Conservation (phyloP, 1,140 invertebrate species). For the Meloidogyne floridensis region DNA sequence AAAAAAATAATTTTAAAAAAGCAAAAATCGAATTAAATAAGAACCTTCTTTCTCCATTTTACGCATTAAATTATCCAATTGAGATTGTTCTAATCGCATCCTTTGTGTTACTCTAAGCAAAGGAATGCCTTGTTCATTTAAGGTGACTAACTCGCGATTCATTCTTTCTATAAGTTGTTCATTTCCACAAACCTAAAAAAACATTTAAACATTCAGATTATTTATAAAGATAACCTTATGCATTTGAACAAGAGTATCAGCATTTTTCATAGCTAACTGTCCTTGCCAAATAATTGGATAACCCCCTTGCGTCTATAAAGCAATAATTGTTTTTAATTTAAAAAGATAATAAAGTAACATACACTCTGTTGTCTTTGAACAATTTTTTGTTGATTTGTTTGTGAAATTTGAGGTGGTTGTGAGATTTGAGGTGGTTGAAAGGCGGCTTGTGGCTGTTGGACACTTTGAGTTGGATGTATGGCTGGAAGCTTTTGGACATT, state of each 20-base stretch:
- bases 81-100: constrained; percentile 89
- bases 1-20: constrained; percentile 73
- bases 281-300: constrained; percentile 97
- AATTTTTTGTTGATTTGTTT: neutral
- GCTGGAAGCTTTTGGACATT: neutral
- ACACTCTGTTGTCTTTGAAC: neutral
- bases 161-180: constrained; percentile 45
- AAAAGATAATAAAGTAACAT: neutral
- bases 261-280: constrained; percentile 87
- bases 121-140: constrained; percentile 74
- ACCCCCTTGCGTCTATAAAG: neutral
- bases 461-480: too few relatives aligned
- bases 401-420: neutral
- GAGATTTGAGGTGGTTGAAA: neutral
- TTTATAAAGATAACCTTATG: constrained; percentile 81
- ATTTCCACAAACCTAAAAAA: constrained; percentile 82
- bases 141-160: constrained; percentile 68
- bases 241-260: constrained; percentile 94
- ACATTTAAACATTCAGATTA: neutral
- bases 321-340: neutral
- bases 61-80: constrained; percentile 79
- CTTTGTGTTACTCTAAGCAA: constrained; percentile 88
- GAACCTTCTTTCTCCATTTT: constrained; percentile 6
- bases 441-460: too few relatives aligned
- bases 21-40: constrained; percentile 30